Base-by-base conservation (phyloP, 1,140 invertebrate genomes). In the Atta cephalotes region DNA sequence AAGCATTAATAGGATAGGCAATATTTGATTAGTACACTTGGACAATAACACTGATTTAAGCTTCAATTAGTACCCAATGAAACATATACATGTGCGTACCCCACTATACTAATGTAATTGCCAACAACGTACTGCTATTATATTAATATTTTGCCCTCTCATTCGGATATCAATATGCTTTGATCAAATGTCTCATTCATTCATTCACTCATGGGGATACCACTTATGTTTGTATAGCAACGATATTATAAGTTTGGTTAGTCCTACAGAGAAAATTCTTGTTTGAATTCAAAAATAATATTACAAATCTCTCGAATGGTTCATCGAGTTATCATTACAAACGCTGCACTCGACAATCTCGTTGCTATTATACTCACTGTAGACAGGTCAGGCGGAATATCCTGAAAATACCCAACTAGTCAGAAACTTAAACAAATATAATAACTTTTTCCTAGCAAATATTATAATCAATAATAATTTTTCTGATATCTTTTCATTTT, bases 141-240 rank as follows among this genome's bases (percentile, higher is more conserved):
- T 95, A 95, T 95, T 95, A 95, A 95, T 95, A 95, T 95, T 95
- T 95, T 95, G 94, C 95, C 95, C 95, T 95, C 94, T 95, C 92
- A 94, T 94, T 94, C 92, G 92, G 65, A 90, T 93, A 90, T 92
- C 87, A 91, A 93, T 91, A 91, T 90, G 89, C 81, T 88, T 92
- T 91, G 90, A 91, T 66, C 90, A 92, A 92, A 88, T 92, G 91
- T 82, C 92, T 80, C 89, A 90, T 80, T 89, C 87, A 91, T 85
- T 91, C 91, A 92, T 85, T 92, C 91, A 92, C 86, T 92, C 87
- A 92, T 82, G 87, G 91, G 92, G 87, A 88, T 91, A 86, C 77
- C 90, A 86, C 84, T 45, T 93, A 85, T 92, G 53, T 65, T 45
- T 89, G 77, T 91, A 85, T 89, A 91, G 87, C 88, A 88, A 92